phyloP scores from a whole-genome alignment of 2,888 invertebrate genomes.

The Athripsodes cinereus region DNA sequence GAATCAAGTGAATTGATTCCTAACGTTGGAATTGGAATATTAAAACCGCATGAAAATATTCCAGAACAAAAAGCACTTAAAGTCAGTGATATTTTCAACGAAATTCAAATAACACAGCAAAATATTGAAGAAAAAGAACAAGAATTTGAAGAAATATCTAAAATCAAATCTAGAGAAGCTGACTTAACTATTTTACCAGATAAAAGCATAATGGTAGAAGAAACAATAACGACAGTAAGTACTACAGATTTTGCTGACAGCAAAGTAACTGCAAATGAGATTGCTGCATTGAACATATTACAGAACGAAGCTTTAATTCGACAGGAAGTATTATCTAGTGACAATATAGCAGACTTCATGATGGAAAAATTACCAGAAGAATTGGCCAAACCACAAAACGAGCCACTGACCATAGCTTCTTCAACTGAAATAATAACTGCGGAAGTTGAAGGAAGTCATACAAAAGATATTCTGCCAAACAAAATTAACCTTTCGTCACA shows the following conservation, averaged over 20 bases:
- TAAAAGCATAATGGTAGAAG: conserved; percentile 47
- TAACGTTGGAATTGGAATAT: conserved; percentile 40
- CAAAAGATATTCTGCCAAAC: conserved; percentile 38
- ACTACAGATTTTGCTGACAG: conserved; percentile 35
- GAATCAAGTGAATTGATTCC: conserved; percentile 44
- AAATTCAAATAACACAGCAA: conserved; percentile 41
- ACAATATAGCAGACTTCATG: conserved; percentile 42
- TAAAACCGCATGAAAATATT: conserved; percentile 35
- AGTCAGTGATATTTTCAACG: conserved; percentile 36
- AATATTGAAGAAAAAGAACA: conserved; percentile 44
- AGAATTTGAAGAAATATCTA: conserved; percentile 31
- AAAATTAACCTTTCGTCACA: conserved; percentile 40
- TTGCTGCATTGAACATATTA: conserved; percentile 38
- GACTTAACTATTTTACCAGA: conserved; percentile 34
- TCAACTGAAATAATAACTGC: conserved; percentile 50
- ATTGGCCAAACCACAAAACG: conserved; percentile 42
- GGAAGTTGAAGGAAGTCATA: conserved; percentile 53
- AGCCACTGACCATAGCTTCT: conserved; percentile 51
- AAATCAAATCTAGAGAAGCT: conserved; percentile 35
- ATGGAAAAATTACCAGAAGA: conserved; percentile 33
- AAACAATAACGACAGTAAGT: conserved; percentile 44
- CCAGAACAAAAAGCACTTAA: conserved; percentile 32
- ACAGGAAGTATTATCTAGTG: conserved; percentile 49
- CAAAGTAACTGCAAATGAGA: conserved; percentile 33
- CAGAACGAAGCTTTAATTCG: conserved; percentile 53